Percentiles rank a stretch among this genome's conserved stretches.
Conservation (phyloP, 1,140 invertebrate genomes). For the Drosophila repletoides region DNA sequence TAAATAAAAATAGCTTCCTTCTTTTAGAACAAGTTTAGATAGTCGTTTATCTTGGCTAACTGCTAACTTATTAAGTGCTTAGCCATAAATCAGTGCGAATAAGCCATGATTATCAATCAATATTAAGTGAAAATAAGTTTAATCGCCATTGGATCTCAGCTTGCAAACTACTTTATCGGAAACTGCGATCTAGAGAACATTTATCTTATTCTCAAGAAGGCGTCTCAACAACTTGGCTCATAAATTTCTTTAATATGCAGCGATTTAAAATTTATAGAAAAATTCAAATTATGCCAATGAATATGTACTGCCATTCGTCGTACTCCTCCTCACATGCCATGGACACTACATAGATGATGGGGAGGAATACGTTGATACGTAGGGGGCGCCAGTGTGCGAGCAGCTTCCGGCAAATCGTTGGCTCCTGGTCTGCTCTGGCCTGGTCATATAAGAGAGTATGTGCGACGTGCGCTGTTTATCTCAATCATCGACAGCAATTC, state of each 20-base stretch:
- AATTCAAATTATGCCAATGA: constrained; percentile 48
- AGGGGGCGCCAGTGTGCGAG: constrained; percentile 45
- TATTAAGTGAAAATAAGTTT: constrained; percentile 33
- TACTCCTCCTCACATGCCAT: constrained; percentile 4
- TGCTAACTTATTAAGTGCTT: background rate
- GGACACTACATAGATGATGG: constrained; percentile 9
- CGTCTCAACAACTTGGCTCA: constrained; percentile 42
- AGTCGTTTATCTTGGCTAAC: too few species aligned
- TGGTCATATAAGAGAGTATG: background rate
- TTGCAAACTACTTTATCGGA: constrained; percentile 29
- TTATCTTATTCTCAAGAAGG: constrained; percentile 36
- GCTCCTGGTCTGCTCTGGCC: constrained; percentile 22
- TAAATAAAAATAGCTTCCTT: background rate
- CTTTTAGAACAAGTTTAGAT: background rate
- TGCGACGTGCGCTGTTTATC: constrained; percentile 64
- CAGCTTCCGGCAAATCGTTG: constrained; percentile 68
- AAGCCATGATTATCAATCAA: constrained; percentile 24
- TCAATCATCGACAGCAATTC: constrained; percentile 70
- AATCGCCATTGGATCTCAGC: constrained; percentile 11
- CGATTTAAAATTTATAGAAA: constrained; percentile 45
- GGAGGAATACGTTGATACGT: background rate
- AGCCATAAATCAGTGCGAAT: constrained; percentile 24
- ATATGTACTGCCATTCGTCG: background rate
- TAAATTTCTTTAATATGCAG: constrained; percentile 47
- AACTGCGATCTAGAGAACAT: constrained; percentile 33